These are phyloP conservation scores for Malthinus seriepunctatus DNA, from an alignment of 2,888 invertebrate genomes.

Conservation along the genomic window DNA sequence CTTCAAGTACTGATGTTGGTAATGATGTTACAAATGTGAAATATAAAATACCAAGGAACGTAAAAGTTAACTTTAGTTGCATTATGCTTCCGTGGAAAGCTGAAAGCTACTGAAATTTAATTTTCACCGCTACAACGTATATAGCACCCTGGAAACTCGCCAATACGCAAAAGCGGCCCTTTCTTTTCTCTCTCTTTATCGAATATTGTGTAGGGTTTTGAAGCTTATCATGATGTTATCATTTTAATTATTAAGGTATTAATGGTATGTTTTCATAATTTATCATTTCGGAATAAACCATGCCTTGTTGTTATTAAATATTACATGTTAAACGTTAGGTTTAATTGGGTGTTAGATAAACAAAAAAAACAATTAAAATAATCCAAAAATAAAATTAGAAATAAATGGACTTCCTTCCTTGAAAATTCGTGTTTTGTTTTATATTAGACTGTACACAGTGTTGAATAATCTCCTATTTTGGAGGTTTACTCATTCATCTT, in stretches of 20 bases:
- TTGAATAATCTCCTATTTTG: too few relatives aligned
- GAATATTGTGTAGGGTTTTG: slow-evolving; percentile 22
- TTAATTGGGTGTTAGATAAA: too few relatives aligned
- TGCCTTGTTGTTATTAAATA: too few relatives aligned
- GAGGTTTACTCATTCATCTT: too few relatives aligned
- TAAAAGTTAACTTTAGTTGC: slow-evolving; percentile 9
- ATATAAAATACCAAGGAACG: slow-evolving; percentile 17
- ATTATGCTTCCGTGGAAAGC: slow-evolving; percentile 24
- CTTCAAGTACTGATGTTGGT: slow-evolving; percentile 51
- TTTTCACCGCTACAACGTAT: slow-evolving; percentile 22
- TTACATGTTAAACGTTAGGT: too few relatives aligned
- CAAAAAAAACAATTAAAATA: too few relatives aligned
- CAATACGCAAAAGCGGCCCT: slow-evolving; percentile 21
- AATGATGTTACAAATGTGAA: slow-evolving; percentile 40
- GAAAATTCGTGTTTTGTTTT: too few relatives aligned
- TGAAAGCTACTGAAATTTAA: slow-evolving; percentile 42
- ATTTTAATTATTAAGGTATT: slow-evolving; percentile 11
- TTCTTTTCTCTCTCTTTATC: slow-evolving; percentile 11
- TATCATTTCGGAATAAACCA: too few relatives aligned
- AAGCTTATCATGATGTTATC: slow-evolving; percentile 11
- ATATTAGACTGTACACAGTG: too few relatives aligned
- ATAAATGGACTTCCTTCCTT: too few relatives aligned
- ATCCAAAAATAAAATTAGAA: too few relatives aligned
- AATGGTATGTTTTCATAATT: neutral
- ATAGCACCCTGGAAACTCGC: slow-evolving; percentile 7